Conservation (phyloP, 2,113 vertebrate genomes). For the Muntiacus reevesi region DNA sequence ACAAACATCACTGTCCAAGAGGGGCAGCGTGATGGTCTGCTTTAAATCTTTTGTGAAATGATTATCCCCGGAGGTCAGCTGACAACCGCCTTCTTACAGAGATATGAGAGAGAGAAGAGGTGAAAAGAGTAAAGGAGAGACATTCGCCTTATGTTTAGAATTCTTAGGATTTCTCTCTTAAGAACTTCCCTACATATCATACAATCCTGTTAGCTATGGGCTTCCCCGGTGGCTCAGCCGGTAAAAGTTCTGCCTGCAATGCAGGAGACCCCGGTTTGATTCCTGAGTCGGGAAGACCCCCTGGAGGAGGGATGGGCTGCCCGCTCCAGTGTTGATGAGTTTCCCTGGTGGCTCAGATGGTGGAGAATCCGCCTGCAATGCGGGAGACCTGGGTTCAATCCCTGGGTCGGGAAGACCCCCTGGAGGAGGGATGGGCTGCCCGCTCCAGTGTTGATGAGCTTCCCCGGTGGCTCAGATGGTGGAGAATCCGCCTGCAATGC, state of each 20-base stretch:
- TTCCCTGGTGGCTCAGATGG: too few species aligned
- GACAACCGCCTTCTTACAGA: not conserved
- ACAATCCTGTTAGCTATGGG: not conserved
- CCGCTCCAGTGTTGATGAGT: too few species aligned
- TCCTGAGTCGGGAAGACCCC: not conserved
- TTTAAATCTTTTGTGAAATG: not conserved
- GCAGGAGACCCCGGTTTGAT: not conserved
- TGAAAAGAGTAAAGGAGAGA: not conserved
- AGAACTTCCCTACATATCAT: not conserved
- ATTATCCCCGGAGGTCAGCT: not conserved
- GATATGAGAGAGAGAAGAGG: not conserved
- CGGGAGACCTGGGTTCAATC: not conserved
- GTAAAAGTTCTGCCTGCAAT: too few species aligned
- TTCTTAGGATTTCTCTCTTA: not conserved
- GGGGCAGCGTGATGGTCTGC: not conserved
- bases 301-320: not conserved
- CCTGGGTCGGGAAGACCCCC: not conserved
- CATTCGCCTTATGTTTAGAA: not conserved
- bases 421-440: too few species aligned
- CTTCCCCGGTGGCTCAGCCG: not conserved
- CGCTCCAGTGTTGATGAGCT: too few species aligned
- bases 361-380: too few species aligned
- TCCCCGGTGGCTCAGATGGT: too few species aligned
- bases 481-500: too few species aligned
- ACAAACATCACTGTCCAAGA: not conserved